A percentile compares a stretch with the other conserved stretches of the same genome.
Conservation (phyloP, 2,888 invertebrate genomes). For the Apotomis betuletana region DNA sequence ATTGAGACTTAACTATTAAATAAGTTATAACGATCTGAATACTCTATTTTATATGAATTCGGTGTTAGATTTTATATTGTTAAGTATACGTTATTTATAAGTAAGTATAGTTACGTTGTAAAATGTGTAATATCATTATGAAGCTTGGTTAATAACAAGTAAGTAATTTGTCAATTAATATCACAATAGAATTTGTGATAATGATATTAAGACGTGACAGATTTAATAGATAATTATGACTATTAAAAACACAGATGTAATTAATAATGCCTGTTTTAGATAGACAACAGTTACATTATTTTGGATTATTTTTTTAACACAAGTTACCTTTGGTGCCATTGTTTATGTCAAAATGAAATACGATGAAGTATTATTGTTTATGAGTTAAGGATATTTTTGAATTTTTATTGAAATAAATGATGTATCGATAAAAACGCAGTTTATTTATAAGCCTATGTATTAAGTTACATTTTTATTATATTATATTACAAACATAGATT, state of each 20-base stretch:
- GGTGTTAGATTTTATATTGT: conserved; percentile 31
- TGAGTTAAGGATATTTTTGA: conserved; percentile 33
- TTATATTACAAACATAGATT: not conserved
- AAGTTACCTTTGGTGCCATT: conserved; percentile 42
- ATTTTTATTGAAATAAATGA: conserved; percentile 39
- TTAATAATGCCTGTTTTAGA: conserved; percentile 1
- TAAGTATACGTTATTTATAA: conserved; percentile 30
- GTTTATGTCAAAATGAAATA: conserved; percentile 27
- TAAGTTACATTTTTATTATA: not conserved
- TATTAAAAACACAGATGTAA: too few relatives aligned
- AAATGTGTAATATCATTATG: conserved; percentile 5
- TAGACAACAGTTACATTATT: conserved; percentile 27
- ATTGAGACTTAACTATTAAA: conserved; percentile 38
- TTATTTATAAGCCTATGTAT: conserved; percentile 17
- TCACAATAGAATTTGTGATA: not conserved
- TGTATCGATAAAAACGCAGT: conserved; percentile 22
- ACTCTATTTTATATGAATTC: conserved; percentile 29
- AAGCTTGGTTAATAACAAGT: not conserved
- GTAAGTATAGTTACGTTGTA: conserved; percentile 24
- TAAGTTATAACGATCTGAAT: conserved; percentile 40
- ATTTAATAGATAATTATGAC: too few relatives aligned
- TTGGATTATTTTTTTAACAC: conserved; percentile 24
- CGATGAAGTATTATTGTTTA: conserved; percentile 39
- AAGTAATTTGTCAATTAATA: not conserved
- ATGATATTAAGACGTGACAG: not conserved